These are phyloP conservation scores for Drosophila kurseongensis DNA, from an alignment of 1,140 invertebrate genomes.

Conservation along the genomic window DNA sequence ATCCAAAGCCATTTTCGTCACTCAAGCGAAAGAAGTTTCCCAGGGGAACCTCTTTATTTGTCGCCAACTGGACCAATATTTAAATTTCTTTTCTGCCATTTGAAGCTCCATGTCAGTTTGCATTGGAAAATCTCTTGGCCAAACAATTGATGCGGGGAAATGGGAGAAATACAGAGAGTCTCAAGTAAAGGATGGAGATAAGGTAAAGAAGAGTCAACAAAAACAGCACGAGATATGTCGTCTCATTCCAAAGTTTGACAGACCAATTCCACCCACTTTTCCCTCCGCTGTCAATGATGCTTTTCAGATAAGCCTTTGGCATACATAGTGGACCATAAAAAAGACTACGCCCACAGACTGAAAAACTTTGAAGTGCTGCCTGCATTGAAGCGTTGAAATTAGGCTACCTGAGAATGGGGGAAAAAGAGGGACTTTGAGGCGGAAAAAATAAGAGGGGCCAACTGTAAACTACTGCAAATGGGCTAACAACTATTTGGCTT, in stretches of 20 bases:
- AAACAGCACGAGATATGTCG: constrained; percentile 31
- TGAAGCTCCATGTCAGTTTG: constrained; percentile 51
- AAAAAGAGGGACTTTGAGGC: constrained; percentile 2
- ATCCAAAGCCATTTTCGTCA: constrained; percentile 7
- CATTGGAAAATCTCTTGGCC: constrained; percentile 46
- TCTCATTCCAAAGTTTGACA: constrained; percentile 20
- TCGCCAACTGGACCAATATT: constrained; percentile 21
- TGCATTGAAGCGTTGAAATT: constrained; percentile 81
- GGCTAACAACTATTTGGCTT: constrained; percentile 82
- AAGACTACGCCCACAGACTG: constrained; percentile 16
- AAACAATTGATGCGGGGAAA: constrained; percentile 16
- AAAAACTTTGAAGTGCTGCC: constrained; percentile 34
- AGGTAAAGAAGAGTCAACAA: constrained; percentile 20
- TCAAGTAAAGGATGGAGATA: constrained; percentile 21
- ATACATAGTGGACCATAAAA: constrained; percentile 22
- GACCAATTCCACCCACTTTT: constrained; percentile 16
- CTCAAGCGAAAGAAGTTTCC: neutral
- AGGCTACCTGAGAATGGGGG: constrained; percentile 66
- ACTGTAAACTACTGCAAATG: constrained; percentile 69
- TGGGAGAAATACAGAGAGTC: neutral
- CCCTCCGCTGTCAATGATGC: constrained; percentile 59
- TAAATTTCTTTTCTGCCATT: constrained; percentile 29
- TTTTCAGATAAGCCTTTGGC: constrained; percentile 64
- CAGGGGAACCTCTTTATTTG: neutral
- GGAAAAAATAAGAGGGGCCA: neutral